Percentiles rank a stretch among this genome's conserved stretches.
phyloP scores from a whole-genome alignment of 2,797 vertebrate species.

The Octomys mimax region DNA sequence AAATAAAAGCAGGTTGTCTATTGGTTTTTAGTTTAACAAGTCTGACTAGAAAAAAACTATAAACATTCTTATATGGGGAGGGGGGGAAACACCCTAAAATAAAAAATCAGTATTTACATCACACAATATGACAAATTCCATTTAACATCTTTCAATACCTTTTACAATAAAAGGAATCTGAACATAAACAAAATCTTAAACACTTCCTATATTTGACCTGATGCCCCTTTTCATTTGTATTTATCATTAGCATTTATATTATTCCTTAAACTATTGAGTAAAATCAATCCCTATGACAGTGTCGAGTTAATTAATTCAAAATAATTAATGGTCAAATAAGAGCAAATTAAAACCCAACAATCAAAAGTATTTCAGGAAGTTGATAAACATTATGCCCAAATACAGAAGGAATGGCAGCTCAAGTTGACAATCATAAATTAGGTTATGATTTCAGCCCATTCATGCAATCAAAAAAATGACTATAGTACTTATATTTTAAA shows the following conservation, averaged over 20 bases:
- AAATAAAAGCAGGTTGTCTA: constrained; percentile 59
- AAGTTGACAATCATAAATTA: not conserved
- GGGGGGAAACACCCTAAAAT: not conserved
- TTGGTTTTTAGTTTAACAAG: not conserved
- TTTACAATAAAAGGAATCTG: not conserved
- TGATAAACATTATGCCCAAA: not conserved
- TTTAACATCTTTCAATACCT: not conserved
- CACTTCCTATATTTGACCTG: accelerated
- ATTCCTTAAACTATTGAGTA: not conserved
- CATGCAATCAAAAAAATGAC: not conserved
- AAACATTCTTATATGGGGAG: not conserved
- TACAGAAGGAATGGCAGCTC: not conserved
- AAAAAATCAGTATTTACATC: constrained; percentile 24
- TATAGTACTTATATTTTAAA: not conserved
- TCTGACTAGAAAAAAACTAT: constrained; percentile 61
- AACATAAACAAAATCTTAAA: too few species aligned
- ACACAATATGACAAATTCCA: constrained; percentile 58
- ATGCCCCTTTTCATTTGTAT: not conserved
- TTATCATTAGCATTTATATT: not conserved
- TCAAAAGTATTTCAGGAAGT: not conserved
- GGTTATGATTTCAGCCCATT: not conserved
- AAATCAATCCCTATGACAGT: not conserved
- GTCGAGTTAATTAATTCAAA: constrained; percentile 43
- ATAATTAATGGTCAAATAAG: constrained; percentile 58
- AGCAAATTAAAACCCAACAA: constrained; percentile 49